These are phyloP conservation scores for Dallia pectoralis DNA, from an alignment of 2,797 vertebrate species.

Conservation along the genomic window DNA sequence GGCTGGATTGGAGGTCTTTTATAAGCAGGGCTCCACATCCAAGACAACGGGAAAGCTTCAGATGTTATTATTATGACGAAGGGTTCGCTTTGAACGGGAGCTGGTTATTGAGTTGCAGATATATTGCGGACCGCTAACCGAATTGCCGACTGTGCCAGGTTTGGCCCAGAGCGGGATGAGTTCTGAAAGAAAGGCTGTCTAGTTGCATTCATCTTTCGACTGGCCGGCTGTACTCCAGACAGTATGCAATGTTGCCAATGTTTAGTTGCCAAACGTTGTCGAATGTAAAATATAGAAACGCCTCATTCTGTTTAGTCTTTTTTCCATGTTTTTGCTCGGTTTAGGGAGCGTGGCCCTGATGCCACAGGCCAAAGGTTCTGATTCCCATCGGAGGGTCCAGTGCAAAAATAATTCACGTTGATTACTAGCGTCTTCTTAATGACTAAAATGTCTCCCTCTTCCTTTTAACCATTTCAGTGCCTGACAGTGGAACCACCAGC, in stretches of 20 bases:
- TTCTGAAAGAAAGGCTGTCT: not conserved
- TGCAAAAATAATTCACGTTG: too few relatives aligned
- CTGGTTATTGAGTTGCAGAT: not conserved
- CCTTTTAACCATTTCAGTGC: constrained; percentile 9
- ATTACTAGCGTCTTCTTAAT: too few relatives aligned
- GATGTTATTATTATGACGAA: not conserved
- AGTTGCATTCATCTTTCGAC: not conserved
- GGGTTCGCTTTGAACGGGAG: not conserved
- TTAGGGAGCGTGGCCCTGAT: too few relatives aligned
- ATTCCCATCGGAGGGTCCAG: too few relatives aligned
- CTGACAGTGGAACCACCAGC: constrained; percentile 24
- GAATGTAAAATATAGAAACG: not conserved
- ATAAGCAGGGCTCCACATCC: not conserved
- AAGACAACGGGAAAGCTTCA: not conserved
- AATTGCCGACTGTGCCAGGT: not conserved
- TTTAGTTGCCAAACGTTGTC: not conserved
- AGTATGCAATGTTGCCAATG: not conserved
- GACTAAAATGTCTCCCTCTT: too few relatives aligned
- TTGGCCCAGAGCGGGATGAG: not conserved
- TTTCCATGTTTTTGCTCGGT: too few relatives aligned
- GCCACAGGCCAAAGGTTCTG: too few relatives aligned
- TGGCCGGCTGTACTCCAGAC: not conserved
- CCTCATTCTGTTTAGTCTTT: too few relatives aligned
- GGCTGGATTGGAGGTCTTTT: not conserved
- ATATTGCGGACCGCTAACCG: not conserved